Percentiles rank a stretch among this genome's conserved stretches.
Evolutionary conservation across 2,888 invertebrate species (phyloP).

Genomic region (Syrphus vitripennis): DNA sequence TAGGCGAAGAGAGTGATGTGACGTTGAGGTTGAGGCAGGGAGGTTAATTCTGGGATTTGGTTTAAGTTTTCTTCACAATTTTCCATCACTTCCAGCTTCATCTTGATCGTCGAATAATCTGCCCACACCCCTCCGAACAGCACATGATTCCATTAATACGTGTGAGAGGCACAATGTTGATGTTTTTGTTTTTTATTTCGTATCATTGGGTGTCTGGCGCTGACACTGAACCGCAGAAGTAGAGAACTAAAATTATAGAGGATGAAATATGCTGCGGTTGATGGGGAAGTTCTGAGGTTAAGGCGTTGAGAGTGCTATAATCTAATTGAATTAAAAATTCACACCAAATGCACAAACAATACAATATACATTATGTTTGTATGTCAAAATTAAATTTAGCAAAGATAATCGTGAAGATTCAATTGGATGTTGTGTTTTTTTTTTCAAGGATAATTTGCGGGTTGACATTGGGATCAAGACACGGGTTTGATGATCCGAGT

Average conservation of each 20-base stretch:
- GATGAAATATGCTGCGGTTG: neutral
- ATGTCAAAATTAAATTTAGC: no score
- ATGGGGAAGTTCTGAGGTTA: slow-evolving; percentile 14
- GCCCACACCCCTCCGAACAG: neutral
- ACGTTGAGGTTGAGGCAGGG: neutral
- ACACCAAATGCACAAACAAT: no score
- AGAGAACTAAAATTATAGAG: neutral
- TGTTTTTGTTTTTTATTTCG: neutral
- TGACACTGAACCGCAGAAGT: slow-evolving; percentile 15
- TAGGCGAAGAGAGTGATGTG: no score
- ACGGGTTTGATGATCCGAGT: no score
- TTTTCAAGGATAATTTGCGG: neutral
- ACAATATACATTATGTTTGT: no score
- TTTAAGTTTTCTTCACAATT: slow-evolving; percentile 53
- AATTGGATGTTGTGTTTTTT: neutral
- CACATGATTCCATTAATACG: neutral
- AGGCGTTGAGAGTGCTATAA: slow-evolving; percentile 14
- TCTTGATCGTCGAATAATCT: neutral
- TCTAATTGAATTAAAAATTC: slow-evolving; percentile 61
- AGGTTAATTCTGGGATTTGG: slow-evolving; percentile 32
- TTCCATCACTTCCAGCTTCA: slow-evolving; percentile 15
- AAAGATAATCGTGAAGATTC: no score
- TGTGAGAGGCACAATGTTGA: neutral
- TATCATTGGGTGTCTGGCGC: slow-evolving; percentile 50
- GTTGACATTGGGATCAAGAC: neutral